phyloP scores from a whole-genome alignment of 2,888 invertebrate genomes.

The Drosophila nr. perissopoda region DNA sequence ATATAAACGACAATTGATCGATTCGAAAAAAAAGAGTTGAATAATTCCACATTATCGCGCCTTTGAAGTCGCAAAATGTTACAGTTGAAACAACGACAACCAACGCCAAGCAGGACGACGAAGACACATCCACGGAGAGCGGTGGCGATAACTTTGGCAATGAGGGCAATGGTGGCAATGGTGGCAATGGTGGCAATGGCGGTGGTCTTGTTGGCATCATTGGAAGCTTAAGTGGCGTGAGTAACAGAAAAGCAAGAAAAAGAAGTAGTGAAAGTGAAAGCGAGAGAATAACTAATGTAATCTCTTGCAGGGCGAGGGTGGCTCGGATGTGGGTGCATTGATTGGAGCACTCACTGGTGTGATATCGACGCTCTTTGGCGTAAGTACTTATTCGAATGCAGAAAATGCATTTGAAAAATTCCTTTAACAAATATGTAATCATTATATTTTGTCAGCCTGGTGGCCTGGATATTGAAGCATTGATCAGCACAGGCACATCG shows the following conservation, averaged over 20 bases:
- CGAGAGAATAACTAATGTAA: background rate
- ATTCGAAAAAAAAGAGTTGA: slow-evolving; percentile 6
- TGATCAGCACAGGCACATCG: slow-evolving; percentile 82
- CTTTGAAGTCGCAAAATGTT: slow-evolving; percentile 62
- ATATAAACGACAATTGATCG: background rate
- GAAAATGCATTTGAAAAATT: background rate
- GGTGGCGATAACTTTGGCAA: slow-evolving; percentile 31
- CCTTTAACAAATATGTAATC: background rate
- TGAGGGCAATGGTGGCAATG: slow-evolving; percentile 16
- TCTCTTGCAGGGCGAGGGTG: slow-evolving; percentile 82
- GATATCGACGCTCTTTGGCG: slow-evolving; percentile 84
- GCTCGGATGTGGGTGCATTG: slow-evolving; percentile 84
- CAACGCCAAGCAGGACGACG: slow-evolving; percentile 52
- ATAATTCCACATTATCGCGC: slow-evolving; percentile 33
- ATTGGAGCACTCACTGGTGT: slow-evolving; percentile 84
- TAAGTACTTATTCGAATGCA: slow-evolving; percentile 52
- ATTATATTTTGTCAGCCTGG: slow-evolving; percentile 74
- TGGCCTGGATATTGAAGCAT: slow-evolving; percentile 83
- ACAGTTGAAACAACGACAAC: slow-evolving; percentile 33
- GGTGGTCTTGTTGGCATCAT: slow-evolving; percentile 83
- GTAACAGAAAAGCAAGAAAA: slow-evolving; percentile 29
- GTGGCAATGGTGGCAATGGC: slow-evolving; percentile 47
- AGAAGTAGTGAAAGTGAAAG: no score
- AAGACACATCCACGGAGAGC: slow-evolving; percentile 52
- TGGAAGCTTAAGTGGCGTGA: slow-evolving; percentile 84